Conservation (phyloP, 1,140 invertebrate genomes). For the Ephestia elutella region DNA sequence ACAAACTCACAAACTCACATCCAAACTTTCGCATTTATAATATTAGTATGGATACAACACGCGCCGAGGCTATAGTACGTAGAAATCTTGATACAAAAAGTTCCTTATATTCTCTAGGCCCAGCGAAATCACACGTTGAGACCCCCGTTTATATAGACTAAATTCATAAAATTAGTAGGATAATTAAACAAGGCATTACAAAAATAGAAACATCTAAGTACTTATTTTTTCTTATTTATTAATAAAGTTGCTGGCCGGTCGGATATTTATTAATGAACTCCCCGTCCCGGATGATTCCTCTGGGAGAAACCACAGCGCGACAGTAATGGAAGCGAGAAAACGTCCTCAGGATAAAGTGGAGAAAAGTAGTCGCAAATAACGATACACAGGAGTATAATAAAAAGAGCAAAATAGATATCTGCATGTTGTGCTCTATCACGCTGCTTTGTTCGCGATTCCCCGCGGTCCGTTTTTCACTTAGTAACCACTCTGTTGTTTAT, state of each 20-base stretch:
- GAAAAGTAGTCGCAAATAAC: conserved; percentile 21
- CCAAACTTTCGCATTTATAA: no score
- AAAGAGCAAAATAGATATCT: conserved; percentile 22
- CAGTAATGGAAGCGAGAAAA: conserved; percentile 38
- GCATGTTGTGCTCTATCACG: not conserved
- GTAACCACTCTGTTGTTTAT: conserved; percentile 2
- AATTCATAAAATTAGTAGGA: no score
- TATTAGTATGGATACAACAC: no score
- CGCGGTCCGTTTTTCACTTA: not conserved
- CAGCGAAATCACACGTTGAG: no score
- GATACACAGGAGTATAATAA: conserved; percentile 25
- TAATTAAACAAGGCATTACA: no score
- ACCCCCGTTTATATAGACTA: no score
- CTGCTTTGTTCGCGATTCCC: conserved; percentile 4
- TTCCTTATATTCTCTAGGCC: no score
- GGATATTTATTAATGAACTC: conserved; percentile 42
- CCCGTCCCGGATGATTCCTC: conserved; percentile 22
- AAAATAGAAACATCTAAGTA: not conserved
- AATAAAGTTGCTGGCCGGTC: conserved; percentile 17
- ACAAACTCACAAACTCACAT: no score
- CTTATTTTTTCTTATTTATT: conserved; percentile 12
- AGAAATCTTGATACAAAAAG: no score
- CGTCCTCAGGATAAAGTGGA: conserved; percentile 28
- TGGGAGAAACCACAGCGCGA: conserved; percentile 25
- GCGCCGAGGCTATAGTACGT: no score